Conservation (phyloP, 2,888 invertebrate genomes). For the Lycophotia porphyrea region DNA sequence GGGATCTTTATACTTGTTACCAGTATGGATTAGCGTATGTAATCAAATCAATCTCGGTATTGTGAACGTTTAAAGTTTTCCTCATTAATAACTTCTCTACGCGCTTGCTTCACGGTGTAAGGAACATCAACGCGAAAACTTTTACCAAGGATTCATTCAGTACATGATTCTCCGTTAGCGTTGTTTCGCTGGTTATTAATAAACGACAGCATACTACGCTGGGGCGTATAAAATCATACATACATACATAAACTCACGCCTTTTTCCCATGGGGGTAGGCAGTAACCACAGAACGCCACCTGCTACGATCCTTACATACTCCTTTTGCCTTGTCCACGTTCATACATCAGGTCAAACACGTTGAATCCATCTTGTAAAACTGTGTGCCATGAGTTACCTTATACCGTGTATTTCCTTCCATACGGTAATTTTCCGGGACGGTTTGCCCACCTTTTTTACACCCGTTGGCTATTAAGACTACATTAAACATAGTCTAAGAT, state of each 20-base stretch:
- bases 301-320: no score
- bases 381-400: neutral
- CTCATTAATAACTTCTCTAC: neutral
- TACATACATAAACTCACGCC: no score
- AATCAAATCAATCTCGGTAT: neutral
- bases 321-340: no score
- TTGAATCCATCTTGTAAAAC: neutral
- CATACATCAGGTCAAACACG: no score
- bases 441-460: neutral
- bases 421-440: neutral
- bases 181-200: neutral
- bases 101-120: neutral
- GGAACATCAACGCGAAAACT: neutral
- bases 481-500: no score
- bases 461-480: neutral
- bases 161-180: neutral
- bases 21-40: neutral
- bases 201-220: neutral
- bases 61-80: neutral
- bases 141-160: neutral
- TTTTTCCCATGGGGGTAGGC: no score
- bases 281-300: no score
- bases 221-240: neutral
- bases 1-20: neutral
- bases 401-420: neutral